phyloP scores from a whole-genome alignment of 2,888 invertebrate species.

The Perizoma affinitatum region DNA sequence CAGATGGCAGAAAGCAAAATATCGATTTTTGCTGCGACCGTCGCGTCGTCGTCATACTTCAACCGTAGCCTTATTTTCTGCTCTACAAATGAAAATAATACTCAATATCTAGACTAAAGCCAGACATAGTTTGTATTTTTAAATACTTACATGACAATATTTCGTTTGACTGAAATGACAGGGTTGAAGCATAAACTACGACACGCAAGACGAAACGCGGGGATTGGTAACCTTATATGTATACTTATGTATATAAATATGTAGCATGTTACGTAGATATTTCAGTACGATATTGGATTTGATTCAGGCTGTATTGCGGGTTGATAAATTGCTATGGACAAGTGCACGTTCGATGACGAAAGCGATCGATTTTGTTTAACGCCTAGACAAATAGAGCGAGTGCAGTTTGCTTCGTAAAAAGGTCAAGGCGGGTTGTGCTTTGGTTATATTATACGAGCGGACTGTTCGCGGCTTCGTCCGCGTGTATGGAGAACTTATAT shows the following conservation, averaged over 20 bases:
- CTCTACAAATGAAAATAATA: slow-evolving; percentile 22
- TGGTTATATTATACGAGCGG: slow-evolving; percentile 24
- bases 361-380: slow-evolving; percentile 53
- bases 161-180: neutral
- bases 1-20: slow-evolving; percentile 11
- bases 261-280: no score
- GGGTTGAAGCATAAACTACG: neutral
- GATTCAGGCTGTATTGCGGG: slow-evolving; percentile 9
- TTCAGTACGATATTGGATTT: neutral
- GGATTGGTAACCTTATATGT: no score
- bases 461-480: neutral
- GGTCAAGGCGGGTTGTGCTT: slow-evolving; percentile 52
- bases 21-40: slow-evolving; percentile 22
- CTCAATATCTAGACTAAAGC: slow-evolving; percentile 14
- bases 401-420: slow-evolving; percentile 52
- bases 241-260: no score
- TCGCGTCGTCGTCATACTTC: slow-evolving; percentile 7
- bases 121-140: slow-evolving; percentile 9
- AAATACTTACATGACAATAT: neutral
- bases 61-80: slow-evolving; percentile 13
- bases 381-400: slow-evolving; percentile 49
- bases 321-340: slow-evolving; percentile 15
- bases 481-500: neutral
- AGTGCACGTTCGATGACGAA: slow-evolving; percentile 42
- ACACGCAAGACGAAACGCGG: no score